Evolutionary conservation across 2,888 invertebrate species (phyloP), one percentile per base, ranked within the genome.

Genomic region (Lasioglossum oenotherae): DNA sequence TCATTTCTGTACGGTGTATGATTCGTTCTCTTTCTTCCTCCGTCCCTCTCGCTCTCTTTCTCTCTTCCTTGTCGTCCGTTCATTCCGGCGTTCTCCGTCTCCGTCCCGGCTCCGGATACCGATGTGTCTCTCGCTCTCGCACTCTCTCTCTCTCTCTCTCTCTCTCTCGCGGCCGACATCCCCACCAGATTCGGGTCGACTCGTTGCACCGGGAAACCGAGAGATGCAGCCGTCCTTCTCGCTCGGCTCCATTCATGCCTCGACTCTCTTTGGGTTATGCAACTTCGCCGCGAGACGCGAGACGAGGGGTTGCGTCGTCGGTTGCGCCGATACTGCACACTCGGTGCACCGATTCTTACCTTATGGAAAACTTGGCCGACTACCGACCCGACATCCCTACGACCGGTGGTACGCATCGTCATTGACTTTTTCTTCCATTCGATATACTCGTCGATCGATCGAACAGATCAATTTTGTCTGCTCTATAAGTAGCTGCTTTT

Each of bases 211-310:
- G 91, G 88, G 90, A 89, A 91, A 87, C 84, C 84, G 81, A 88
- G 86, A 78, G 69, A 78, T 78, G 84, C 81, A 78, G 53, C 87
- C 85, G 88, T 91, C 91, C 90, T 91, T 87, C 91, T 91, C 86
- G 89, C 90, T 88, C 89, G 82, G 89, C 88, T 93, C 91, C 93
- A 93, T 93, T 93, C 93, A 93, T 93, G 91, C 92, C 89, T 84
- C 89, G 90, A 85, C 85, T 87, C 90, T 86, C 89, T 81, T 84
- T 74, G 81, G 91, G 89, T 92, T 92, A 92, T 92, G 92, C 92
- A 92, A 92, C 92, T 89, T 27, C 60, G 77, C 74, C 84, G 78
- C 71, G 88, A 88, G 89, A 89, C 89, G 87, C 74, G 88, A 87
- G 86, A 86, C 78, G 84, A 74, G 84, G 81, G 83, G 74, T 69